Percentiles rank a stretch among this genome's conserved stretches.
phyloP scores from a whole-genome alignment of 2,888 invertebrate species.

The Sesamia inferens region DNA sequence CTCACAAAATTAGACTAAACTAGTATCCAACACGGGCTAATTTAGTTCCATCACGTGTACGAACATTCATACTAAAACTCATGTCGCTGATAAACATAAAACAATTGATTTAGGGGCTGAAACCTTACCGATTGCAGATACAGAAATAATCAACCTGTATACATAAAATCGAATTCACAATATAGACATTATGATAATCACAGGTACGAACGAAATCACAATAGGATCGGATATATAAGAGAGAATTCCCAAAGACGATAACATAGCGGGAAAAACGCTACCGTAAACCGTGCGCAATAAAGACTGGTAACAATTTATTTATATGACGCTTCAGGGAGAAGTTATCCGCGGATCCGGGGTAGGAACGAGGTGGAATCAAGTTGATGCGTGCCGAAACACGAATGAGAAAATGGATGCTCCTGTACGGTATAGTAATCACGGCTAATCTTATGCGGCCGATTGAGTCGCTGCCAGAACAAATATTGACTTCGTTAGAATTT shows the following conservation, averaged over 20 bases:
- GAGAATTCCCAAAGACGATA: slow-evolving; percentile 84
- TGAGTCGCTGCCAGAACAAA: slow-evolving; percentile 55
- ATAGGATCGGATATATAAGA: slow-evolving; percentile 81
- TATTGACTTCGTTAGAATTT: slow-evolving; percentile 41
- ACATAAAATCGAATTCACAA: slow-evolving; percentile 71
- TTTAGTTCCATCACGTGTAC: slow-evolving; percentile 47
- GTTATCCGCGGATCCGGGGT: slow-evolving; percentile 83
- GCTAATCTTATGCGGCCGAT: slow-evolving; percentile 72
- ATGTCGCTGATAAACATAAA: slow-evolving; percentile 15
- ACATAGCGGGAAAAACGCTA: slow-evolving; percentile 84
- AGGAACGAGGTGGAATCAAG: slow-evolving; percentile 86
- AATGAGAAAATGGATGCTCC: slow-evolving; percentile 81
- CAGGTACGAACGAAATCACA: slow-evolving; percentile 83
- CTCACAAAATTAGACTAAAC: slow-evolving; percentile 49
- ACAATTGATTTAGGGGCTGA: slow-evolving; percentile 15
- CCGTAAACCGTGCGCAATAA: slow-evolving; percentile 87
- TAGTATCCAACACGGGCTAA: slow-evolving; percentile 41
- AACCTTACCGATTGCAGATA: slow-evolving; percentile 19
- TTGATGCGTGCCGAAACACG: slow-evolving; percentile 82
- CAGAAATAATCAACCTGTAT: slow-evolving; percentile 64
- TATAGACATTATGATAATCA: slow-evolving; percentile 83
- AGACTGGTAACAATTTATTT: slow-evolving; percentile 90
- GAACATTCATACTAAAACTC: slow-evolving; percentile 35
- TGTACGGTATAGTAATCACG: slow-evolving; percentile 75
- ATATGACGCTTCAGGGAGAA: slow-evolving; percentile 89